These are phyloP conservation scores for Chionoecetes opilio DNA, from an alignment of 1,140 invertebrate species.

Conservation along the genomic window DNA sequence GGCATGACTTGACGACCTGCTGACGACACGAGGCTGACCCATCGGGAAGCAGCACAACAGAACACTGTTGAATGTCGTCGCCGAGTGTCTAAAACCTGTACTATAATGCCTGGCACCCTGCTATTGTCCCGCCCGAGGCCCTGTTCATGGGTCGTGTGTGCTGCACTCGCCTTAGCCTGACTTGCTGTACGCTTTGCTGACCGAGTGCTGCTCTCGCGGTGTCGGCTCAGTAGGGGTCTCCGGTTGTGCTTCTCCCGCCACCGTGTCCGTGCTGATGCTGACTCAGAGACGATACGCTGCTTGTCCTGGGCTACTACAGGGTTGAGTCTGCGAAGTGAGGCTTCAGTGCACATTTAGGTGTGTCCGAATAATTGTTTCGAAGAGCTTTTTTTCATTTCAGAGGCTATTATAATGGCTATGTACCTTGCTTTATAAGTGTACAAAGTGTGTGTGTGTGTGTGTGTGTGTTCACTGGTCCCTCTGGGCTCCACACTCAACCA, in stretches of 20 bases:
- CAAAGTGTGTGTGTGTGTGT: constrained; percentile 28
- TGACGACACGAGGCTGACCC: constrained; percentile 14
- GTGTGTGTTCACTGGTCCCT: no score
- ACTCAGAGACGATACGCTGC: background rate
- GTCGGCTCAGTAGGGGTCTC: background rate
- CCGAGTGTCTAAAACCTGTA: background rate
- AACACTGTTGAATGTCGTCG: background rate
- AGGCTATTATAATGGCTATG: background rate
- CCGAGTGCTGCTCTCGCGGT: constrained; percentile 2
- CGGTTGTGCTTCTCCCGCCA: background rate
- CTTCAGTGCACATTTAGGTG: background rate
- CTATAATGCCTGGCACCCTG: constrained; percentile 14
- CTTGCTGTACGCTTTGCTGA: background rate
- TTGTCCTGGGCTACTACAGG: background rate
- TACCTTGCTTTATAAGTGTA: constrained; percentile 31
- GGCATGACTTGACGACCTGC: background rate
- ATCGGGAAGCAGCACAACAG: background rate
- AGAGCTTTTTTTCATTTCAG: constrained; percentile 6
- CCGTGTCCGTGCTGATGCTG: background rate
- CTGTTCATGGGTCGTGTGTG: constrained; percentile 24
- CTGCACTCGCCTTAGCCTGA: background rate
- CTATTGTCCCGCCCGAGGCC: constrained; percentile 1
- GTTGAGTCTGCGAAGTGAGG: background rate
- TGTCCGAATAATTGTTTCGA: background rate
- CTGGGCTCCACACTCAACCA: no score